Evolutionary conservation across 2,888 invertebrate genomes (phyloP).

Genomic region (Sarcophaga carnaria): DNA sequence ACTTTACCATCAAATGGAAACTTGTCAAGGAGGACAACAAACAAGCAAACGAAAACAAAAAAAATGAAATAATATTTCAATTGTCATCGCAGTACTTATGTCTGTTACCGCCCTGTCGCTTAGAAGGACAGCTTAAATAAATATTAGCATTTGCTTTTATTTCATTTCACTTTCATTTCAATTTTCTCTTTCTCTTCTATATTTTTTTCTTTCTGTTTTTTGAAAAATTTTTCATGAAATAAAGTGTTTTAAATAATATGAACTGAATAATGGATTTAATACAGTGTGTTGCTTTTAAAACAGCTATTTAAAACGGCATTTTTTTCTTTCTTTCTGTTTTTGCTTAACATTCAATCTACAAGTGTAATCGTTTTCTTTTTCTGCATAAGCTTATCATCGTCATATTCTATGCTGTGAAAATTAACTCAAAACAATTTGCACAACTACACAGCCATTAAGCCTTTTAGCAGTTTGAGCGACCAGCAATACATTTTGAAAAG

Average conservation of each 20-base stretch:
- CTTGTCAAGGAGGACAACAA: neutral
- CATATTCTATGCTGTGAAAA: too few relatives aligned
- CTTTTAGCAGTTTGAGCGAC: conserved; percentile 19
- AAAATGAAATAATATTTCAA: conserved; percentile 13
- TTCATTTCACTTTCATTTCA: neutral
- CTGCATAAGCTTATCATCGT: too few relatives aligned
- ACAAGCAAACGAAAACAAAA: neutral
- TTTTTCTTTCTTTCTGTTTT: too few relatives aligned
- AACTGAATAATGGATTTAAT: neutral
- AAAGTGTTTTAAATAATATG: neutral
- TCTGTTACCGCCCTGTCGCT: conserved; percentile 1
- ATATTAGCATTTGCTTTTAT: conserved; percentile 22
- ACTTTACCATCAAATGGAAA: conserved; percentile 10
- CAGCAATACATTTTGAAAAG: neutral
- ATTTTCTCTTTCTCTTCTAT: neutral
- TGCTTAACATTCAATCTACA: too few relatives aligned
- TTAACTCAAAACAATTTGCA: too few relatives aligned
- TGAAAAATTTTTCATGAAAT: neutral
- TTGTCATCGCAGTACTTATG: conserved; percentile 26
- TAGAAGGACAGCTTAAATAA: conserved; percentile 39
- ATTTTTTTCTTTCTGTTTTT: neutral
- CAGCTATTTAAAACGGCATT: neutral
- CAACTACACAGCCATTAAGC: neutral
- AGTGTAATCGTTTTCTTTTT: too few relatives aligned
- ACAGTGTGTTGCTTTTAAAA: neutral